These are phyloP conservation scores for Bactericera cockerelli DNA, from an alignment of 1,140 invertebrate genomes.

Conservation along the genomic window DNA sequence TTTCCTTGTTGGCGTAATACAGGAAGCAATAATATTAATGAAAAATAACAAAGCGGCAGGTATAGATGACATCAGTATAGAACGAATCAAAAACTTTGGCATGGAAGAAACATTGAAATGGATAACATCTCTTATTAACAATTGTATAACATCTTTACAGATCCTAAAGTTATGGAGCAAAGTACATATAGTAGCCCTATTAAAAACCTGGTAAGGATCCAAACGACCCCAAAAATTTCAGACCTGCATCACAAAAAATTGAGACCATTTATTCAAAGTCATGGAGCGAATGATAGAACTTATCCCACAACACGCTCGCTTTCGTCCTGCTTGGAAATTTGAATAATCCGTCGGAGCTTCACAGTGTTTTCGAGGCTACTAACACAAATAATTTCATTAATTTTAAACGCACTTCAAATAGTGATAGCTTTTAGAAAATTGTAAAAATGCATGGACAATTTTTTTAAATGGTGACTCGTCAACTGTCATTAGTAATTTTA, in stretches of 20 bases:
- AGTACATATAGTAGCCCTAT: slow-evolving; percentile 15
- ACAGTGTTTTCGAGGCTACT: no score
- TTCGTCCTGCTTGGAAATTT: no score
- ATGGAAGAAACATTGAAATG: slow-evolving; percentile 10
- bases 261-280: slow-evolving; percentile 17
- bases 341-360: no score
- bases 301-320: slow-evolving; percentile 15
- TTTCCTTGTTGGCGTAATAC: slow-evolving; percentile 10
- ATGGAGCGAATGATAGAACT: slow-evolving; percentile 17
- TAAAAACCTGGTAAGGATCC: slow-evolving; percentile 17
- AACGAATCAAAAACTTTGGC: slow-evolving; percentile 10
- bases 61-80: slow-evolving; percentile 11
- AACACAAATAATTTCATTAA: no score
- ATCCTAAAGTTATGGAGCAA: slow-evolving; percentile 7
- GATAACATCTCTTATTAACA: slow-evolving; percentile 8
- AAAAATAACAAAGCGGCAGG: slow-evolving; percentile 12
- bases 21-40: slow-evolving; percentile 14
- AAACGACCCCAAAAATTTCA: slow-evolving; percentile 15
- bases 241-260: slow-evolving; percentile 16
- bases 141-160: background rate
- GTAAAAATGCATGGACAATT: no score
- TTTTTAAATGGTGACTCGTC: no score
- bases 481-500: no score
- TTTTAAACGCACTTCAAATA: no score
- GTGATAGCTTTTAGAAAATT: no score